These are phyloP conservation scores for Cylloceria caligata DNA, from an alignment of 2,888 invertebrate species.

Conservation along the genomic window DNA sequence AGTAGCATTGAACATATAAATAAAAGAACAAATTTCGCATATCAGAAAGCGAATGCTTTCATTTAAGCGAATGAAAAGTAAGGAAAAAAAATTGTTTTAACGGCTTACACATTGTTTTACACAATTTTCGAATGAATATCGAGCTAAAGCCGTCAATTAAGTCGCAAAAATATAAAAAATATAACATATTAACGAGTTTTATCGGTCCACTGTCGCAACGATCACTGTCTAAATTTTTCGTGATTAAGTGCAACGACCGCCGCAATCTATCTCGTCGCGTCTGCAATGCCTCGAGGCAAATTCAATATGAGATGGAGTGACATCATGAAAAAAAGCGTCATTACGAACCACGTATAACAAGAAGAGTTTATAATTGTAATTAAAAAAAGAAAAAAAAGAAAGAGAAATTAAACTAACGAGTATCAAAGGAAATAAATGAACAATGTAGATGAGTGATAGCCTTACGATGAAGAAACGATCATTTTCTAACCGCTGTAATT, in stretches of 20 bases:
- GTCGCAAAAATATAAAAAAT: slow-evolving; percentile 13
- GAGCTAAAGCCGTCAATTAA: slow-evolving; percentile 54
- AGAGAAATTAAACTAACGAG: slow-evolving; percentile 48
- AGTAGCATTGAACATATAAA: slow-evolving; percentile 24
- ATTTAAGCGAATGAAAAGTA: slow-evolving; percentile 18
- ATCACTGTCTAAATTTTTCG: slow-evolving; percentile 57
- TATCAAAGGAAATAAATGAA: slow-evolving; percentile 68
- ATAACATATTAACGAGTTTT: slow-evolving; percentile 34
- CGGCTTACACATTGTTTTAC: slow-evolving; percentile 36
- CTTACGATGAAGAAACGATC: slow-evolving; percentile 74
- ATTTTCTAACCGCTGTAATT: slow-evolving; percentile 75
- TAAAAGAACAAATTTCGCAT: slow-evolving; percentile 51
- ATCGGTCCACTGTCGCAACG: slow-evolving; percentile 50
- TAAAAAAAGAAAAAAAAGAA: slow-evolving; percentile 22
- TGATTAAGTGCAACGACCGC: slow-evolving; percentile 47
- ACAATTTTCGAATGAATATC: slow-evolving; percentile 41
- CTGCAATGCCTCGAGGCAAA: slow-evolving; percentile 37
- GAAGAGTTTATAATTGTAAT: slow-evolving; percentile 31
- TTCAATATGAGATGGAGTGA: slow-evolving; percentile 6
- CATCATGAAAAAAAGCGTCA: slow-evolving; percentile 1
- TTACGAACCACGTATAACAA: slow-evolving; percentile 12
- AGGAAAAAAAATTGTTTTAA: slow-evolving; percentile 26
- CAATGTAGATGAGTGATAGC: slow-evolving; percentile 71
- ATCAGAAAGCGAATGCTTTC: slow-evolving; percentile 45
- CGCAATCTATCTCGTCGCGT: slow-evolving; percentile 41